Evolutionary conservation across 2,888 invertebrate species (phyloP), one percentile per base, ranked within the genome.

Genomic region (Trilocha varians): DNA sequence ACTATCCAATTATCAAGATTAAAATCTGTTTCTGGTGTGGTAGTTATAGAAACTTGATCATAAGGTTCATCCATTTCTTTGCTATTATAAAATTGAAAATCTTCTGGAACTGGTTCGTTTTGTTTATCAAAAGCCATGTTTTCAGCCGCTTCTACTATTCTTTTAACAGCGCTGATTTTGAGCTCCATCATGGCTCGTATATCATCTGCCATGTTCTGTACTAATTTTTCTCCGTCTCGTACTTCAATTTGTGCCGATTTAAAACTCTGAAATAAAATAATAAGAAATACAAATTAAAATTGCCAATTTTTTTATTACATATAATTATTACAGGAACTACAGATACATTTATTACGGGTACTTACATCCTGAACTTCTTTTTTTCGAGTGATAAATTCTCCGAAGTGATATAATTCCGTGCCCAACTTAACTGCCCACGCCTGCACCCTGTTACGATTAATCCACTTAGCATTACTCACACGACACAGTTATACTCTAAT

Each of bases 81-180:
- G 45, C 92, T 90, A 65, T 91, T 91, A 45, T 88, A 91, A 62
- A 90, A 92, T 40, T 89, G 87, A 70, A 89, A 92, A 58, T 88
- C 87, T 57, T 91, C 89, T 13, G 85, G 84, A 3, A 88, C 87
- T 0, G 77, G 73, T 50, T 85, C 85, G 44, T 68, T 83, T 62
- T 85, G 85, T 63, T 84, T 85, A 48, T 84, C 84, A 49, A 91
- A 87, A 1, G 94, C 94, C 66, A 92, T 91, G 52, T 93, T 91
- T 69, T 96, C 95, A 0, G 96, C 96, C 5, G 93, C 91, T 70
- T 96, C 95, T 83, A 95, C 94, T 59, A 96, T 95, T 59, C 96
- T 88, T 84, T 91, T 90, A 18, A 97, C 94, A 8, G 96, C 95
- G 54, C 93, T 92, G 48, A 95, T 93, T 87, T 96, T 96, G 34